Conservation (phyloP, 1,140 invertebrate genomes). For the Ruditapes philippinarum region DNA sequence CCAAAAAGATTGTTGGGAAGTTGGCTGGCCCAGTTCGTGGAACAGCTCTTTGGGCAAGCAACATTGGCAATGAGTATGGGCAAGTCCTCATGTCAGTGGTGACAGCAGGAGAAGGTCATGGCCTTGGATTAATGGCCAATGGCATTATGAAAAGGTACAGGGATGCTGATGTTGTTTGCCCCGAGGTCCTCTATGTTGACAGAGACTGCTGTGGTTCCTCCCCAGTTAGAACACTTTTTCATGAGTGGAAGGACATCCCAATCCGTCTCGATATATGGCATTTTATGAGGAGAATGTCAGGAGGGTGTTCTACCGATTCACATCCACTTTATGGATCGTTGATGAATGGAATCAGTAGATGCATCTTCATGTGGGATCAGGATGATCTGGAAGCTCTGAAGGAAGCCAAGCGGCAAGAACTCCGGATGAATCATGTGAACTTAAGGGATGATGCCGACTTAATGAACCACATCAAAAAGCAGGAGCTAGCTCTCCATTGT, state of each 20-base stretch:
- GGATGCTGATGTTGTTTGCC: not conserved
- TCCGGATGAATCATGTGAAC: not conserved
- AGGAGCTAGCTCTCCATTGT: slow-evolving; percentile 72
- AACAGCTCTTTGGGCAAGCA: slow-evolving; percentile 69
- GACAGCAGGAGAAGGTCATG: slow-evolving; percentile 56
- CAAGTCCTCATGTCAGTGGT: slow-evolving; percentile 71
- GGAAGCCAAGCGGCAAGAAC: slow-evolving; percentile 67
- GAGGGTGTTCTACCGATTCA: slow-evolving; percentile 57
- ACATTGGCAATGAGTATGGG: slow-evolving; percentile 64
- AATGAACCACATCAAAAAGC: not conserved
- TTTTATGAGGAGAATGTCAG: slow-evolving; percentile 73
- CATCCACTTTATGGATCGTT: slow-evolving; percentile 72
- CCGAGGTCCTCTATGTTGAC: slow-evolving; percentile 52
- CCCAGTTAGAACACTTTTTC: not conserved
- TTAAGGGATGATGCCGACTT: slow-evolving; percentile 57
- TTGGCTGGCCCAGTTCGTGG: slow-evolving; percentile 17
- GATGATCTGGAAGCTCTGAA: slow-evolving; percentile 60
- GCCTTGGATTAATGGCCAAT: slow-evolving; percentile 3
- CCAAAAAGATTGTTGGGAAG: slow-evolving; percentile 56
- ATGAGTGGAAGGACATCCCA: not conserved
- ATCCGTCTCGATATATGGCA: slow-evolving; percentile 72
- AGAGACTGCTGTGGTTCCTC: slow-evolving; percentile 29
- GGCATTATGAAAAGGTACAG: slow-evolving; percentile 8
- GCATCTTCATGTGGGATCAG: slow-evolving; percentile 74
- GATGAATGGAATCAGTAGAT: slow-evolving; percentile 65